Base-by-base conservation (phyloP, 2,113 vertebrate genomes). In the Zosterops lateralis region DNA sequence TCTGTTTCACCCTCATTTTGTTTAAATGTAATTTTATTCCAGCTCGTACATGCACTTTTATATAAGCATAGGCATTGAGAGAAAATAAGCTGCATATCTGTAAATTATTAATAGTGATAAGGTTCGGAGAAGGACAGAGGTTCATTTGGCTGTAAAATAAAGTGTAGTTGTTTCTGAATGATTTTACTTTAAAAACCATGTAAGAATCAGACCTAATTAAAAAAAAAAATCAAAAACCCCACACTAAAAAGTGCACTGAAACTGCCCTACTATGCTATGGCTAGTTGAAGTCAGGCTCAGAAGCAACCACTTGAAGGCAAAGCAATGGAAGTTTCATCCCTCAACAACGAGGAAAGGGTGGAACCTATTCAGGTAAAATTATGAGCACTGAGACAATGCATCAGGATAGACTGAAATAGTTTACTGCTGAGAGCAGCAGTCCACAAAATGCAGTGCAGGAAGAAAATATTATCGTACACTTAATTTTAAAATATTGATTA, bases 61-160 rank as follows among this genome's bases (percentile, higher is more conserved):
- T 21, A 22, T 29, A 61, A 87, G 42, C 17, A 47, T 42, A 32
- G 28, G 19, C 25, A 71, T 48, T 40, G 53, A 79, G 56, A 45
- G 88, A 71, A 82, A 93, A 68, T 34, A 32, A 93, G 34, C 21
- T 50, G 5, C 1, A 0, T n/a, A 44, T 50, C 45, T 79, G 45
- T 76, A 80, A 85, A 76, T 79, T 88, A 80, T 85, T 94, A 42
- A 70, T 76, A 31, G 66, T 61, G 48, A 56, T 66, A 95, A 48
- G 42, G 47, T 73, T 51, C 34, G 74, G 58, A 92, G 67, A 83
- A 85, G 83, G 47, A 48, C n/a, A 71, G 78, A 86, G 38, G 51
- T 74, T 91, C 26, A 31, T 51, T 72, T 62, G 71, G 42, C 51
- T 80, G 38, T 68, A 70, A 77, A 94, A 91, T 50, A 66, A 85